phyloP scores from a whole-genome alignment of 2,797 vertebrate genomes.

The Remorina albescens region DNA sequence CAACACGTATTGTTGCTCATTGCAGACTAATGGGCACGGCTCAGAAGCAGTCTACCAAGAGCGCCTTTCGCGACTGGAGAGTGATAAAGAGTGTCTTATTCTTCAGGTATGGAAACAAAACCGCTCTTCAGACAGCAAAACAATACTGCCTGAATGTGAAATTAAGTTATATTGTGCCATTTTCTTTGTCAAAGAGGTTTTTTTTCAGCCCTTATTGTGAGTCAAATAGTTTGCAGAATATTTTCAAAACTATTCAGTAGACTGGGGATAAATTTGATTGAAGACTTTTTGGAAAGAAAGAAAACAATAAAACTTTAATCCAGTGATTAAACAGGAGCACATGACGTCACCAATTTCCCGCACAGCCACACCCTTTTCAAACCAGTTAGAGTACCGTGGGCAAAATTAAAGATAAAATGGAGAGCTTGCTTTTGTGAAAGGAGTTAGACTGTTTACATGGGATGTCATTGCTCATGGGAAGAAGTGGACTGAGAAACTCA shows the following conservation, averaged over 20 bases:
- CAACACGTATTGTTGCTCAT: slow-evolving; percentile 39
- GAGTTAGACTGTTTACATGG: neutral
- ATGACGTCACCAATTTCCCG: no score
- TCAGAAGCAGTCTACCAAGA: slow-evolving; percentile 92
- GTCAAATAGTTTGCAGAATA: neutral
- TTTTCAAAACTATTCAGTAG: neutral
- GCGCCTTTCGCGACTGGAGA: slow-evolving; percentile 92
- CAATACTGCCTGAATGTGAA: slow-evolving; percentile 17
- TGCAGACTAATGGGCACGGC: slow-evolving; percentile 92
- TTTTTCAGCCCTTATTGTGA: neutral
- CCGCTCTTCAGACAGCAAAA: neutral
- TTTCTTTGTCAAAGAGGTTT: neutral
- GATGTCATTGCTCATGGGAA: neutral
- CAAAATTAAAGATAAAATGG: neutral
- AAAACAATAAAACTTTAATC: neutral
- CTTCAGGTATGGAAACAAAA: slow-evolving; percentile 88
- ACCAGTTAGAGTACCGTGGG: neutral
- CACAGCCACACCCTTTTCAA: no score
- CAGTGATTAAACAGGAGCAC: no score
- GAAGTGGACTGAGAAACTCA: neutral
- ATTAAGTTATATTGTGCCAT: slow-evolving; percentile 17
- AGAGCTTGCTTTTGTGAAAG: neutral
- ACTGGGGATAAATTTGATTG: neutral
- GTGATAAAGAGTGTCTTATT: slow-evolving; percentile 97
- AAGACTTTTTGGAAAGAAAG: neutral